phyloP scores from a whole-genome alignment of 2,888 invertebrate species.

The Meiosimyza platycephala region DNA sequence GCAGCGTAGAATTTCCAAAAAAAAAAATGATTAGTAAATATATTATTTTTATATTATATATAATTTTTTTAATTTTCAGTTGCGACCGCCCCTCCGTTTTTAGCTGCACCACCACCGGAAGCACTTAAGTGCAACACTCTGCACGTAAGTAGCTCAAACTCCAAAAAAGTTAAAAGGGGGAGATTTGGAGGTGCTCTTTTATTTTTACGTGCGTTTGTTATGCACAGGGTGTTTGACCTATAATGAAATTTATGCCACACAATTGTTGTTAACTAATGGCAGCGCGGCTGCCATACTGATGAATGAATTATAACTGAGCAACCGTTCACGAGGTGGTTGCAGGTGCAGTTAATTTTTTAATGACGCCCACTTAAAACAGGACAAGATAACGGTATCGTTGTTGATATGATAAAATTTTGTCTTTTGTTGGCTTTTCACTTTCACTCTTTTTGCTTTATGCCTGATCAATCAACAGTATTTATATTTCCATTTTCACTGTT shows the following conservation, averaged over 20 bases:
- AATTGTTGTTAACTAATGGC: constrained; percentile 10
- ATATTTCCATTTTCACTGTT: too few species aligned
- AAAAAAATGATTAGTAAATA: too few species aligned
- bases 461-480: too few species aligned
- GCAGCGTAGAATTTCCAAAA: constrained; percentile 5
- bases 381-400: too few species aligned
- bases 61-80: too few species aligned
- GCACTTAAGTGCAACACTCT: constrained; percentile 25
- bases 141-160: constrained; percentile 3
- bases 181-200: background rate
- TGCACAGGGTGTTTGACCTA: constrained; percentile 59
- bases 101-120: constrained; percentile 19
- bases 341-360: background rate
- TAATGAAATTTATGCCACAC: constrained; percentile 54
- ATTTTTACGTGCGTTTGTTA: constrained; percentile 20
- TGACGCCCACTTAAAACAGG: background rate
- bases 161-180: background rate
- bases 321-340: background rate
- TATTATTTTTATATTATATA: too few species aligned
- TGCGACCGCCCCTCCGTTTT: too few species aligned
- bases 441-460: too few species aligned
- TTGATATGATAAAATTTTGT: too few species aligned
- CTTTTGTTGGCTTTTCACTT: too few species aligned
- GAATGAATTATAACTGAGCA: background rate
- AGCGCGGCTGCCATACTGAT: background rate